Percentiles rank a stretch among this genome's conserved stretches.
phyloP scores from a whole-genome alignment of 2,888 invertebrate genomes.

The Epirrita christyi region DNA sequence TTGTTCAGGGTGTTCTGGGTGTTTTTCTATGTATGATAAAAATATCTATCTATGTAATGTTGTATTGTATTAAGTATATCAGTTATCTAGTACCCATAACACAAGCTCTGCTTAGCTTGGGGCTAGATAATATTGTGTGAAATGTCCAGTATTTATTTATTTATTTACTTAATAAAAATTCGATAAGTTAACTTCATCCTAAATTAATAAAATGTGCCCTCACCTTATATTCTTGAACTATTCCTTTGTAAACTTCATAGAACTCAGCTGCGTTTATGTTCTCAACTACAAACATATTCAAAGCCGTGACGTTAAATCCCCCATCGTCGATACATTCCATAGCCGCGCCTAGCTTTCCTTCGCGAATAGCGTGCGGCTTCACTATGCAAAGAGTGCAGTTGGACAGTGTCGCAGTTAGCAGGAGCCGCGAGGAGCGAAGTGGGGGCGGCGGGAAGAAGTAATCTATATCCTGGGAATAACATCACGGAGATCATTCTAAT shows the following conservation, averaged over 20 bases:
- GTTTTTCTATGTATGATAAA: too few species aligned
- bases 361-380: conserved; percentile 94
- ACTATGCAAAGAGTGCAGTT: conserved; percentile 93
- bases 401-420: conserved; percentile 83
- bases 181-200: too few species aligned
- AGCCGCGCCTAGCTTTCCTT: conserved; percentile 89
- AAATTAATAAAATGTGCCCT: too few species aligned
- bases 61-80: too few species aligned
- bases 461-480: conserved; percentile 85
- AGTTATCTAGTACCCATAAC: too few species aligned
- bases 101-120: too few species aligned
- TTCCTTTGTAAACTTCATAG: conserved; percentile 96
- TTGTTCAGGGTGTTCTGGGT: too few species aligned
- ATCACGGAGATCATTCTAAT: too few species aligned
- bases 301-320: conserved; percentile 91
- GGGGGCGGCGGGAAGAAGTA: conserved; percentile 86
- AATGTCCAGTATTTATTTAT: too few species aligned
- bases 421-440: conserved; percentile 63
- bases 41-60: too few species aligned
- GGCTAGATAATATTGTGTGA: too few species aligned
- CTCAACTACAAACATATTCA: conserved; percentile 92
- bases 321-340: conserved; percentile 88
- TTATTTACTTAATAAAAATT: too few species aligned
- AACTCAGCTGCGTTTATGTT: conserved; percentile 95
- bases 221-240: conserved; percentile 91